A percentile compares a stretch with the other conserved stretches of the same genome.
These are phyloP conservation scores for Diloba caeruleocephala DNA, from an alignment of 2,888 invertebrate genomes.

Conservation along the genomic window DNA sequence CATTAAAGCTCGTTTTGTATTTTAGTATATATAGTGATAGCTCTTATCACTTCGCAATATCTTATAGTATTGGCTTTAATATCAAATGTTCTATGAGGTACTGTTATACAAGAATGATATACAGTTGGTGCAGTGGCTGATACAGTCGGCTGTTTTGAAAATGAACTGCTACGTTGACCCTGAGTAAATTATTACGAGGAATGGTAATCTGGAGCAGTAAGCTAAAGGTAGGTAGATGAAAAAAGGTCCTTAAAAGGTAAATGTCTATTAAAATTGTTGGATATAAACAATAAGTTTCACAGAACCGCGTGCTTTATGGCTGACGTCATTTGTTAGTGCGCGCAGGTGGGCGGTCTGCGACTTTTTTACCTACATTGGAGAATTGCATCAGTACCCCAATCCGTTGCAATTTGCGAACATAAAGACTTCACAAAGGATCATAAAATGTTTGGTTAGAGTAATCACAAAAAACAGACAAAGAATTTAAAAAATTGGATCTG, in stretches of 20 bases:
- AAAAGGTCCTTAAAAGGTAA: constrained; percentile 12
- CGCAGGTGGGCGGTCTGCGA: constrained; percentile 65
- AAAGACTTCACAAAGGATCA: constrained; percentile 29
- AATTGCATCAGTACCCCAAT: constrained; percentile 54
- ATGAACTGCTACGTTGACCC: neutral
- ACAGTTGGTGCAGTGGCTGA: too few species aligned
- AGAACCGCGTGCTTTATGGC: constrained; percentile 58
- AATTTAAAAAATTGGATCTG: constrained; percentile 25
- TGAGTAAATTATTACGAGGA: neutral
- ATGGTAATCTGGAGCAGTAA: neutral
- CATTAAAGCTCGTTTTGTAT: constrained; percentile 54
- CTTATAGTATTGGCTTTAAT: constrained; percentile 37
- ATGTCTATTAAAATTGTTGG: constrained; percentile 39
- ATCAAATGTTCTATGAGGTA: constrained; percentile 15
- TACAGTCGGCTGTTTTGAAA: too few species aligned
- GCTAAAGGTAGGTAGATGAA: neutral
- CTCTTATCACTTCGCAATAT: constrained; percentile 38
- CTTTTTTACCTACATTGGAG: constrained; percentile 62
- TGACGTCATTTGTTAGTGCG: constrained; percentile 65
- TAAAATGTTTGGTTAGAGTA: constrained; percentile 23
- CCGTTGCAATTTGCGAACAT: constrained; percentile 25
- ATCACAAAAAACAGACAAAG: constrained; percentile 15
- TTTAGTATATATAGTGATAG: constrained; percentile 21
- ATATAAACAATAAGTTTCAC: constrained; percentile 47
- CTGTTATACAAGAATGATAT: constrained; percentile 2